phyloP scores from a whole-genome alignment of 1,140 invertebrate species.

The Hormaphis cornu region DNA sequence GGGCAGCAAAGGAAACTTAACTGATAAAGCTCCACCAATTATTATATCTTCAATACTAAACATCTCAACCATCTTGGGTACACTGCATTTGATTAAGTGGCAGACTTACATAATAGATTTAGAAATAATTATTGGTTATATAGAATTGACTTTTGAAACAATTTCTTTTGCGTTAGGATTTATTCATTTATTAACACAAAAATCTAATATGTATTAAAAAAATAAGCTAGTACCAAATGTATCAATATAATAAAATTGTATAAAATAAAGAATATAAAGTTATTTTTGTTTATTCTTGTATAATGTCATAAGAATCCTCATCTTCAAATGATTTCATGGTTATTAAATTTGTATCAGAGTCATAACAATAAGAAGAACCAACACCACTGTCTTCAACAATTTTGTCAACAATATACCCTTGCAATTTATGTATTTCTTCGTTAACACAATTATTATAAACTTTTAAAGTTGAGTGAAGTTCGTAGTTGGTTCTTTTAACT shows the following conservation, averaged over 20 bases:
- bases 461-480: neutral
- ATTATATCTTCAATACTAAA: slow-evolving; percentile 23
- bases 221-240: neutral
- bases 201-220: slow-evolving; percentile 30
- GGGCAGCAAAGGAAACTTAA: slow-evolving; percentile 20
- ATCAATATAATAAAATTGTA: neutral
- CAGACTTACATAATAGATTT: slow-evolving; percentile 23
- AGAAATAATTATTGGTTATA: slow-evolving; percentile 22
- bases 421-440: slow-evolving; percentile 18
- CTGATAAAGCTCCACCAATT: slow-evolving; percentile 19
- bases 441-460: neutral
- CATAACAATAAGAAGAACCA: neutral
- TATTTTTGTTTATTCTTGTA: neutral
- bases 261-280: neutral
- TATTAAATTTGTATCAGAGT: neutral
- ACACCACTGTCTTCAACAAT: slow-evolving; percentile 24
- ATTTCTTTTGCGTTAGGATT: slow-evolving; percentile 18
- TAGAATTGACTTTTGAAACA: slow-evolving; percentile 13
- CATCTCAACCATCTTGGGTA: slow-evolving; percentile 2
- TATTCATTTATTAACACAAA: slow-evolving; percentile 23
- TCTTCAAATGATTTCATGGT: neutral
- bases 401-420: slow-evolving; percentile 1
- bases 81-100: slow-evolving; percentile 21
- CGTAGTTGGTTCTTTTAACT: neutral
- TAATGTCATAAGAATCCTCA: neutral